Evolutionary conservation across 2,888 invertebrate species (phyloP), one percentile per base, ranked within the genome.

Genomic region (Pyrrhosoma nymphula): DNA sequence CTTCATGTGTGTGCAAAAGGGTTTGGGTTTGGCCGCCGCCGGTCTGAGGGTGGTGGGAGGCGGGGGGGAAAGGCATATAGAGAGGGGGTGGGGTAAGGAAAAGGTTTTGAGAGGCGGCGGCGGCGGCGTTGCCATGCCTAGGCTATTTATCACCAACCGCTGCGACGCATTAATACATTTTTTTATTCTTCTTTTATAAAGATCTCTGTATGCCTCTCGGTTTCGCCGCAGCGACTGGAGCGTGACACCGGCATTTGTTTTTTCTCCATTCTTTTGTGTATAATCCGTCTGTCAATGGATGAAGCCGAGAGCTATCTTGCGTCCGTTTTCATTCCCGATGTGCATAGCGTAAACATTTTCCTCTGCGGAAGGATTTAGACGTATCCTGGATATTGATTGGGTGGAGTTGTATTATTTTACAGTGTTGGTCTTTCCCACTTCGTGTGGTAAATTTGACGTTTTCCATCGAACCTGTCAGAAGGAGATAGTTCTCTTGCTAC

Each of bases 71-170:
- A 60, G 60, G 60, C 60, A 2, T 60, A 2, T 60, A 18, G 20
- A 39, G 88, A 4, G 88, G 10, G 88, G 3, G 88, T 16, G 14
- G 88, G 88, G 88, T 8, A 10, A 1, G 60, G 60, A 20, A 60
- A 82, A 82, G 82, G 82, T 30, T 82, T 82, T 35, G 89, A 89
- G 89, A 35, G 69, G 69, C 69, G 60, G 60, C 20, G 56, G 56
- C 56, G 69, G 69, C 69, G 82, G 35, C 82, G 82, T 82, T 82
- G 82, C 82, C 82, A 82, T 82, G 82, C 82, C 82, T 82, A 35
- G 82, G 35, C 82, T 82, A 82, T 82, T 82, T 82, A 82, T 82
- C 35, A 82, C 82, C 82, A 82, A 82, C 82, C 82, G 35, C 82
- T 82, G 82, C 30, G 35, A 16, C 16, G 12, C 82, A 16, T 35